Evolutionary conservation across 1,140 invertebrate genomes (phyloP), one percentile per base, ranked within the genome.

Genomic region (Chlorops oryzae): DNA sequence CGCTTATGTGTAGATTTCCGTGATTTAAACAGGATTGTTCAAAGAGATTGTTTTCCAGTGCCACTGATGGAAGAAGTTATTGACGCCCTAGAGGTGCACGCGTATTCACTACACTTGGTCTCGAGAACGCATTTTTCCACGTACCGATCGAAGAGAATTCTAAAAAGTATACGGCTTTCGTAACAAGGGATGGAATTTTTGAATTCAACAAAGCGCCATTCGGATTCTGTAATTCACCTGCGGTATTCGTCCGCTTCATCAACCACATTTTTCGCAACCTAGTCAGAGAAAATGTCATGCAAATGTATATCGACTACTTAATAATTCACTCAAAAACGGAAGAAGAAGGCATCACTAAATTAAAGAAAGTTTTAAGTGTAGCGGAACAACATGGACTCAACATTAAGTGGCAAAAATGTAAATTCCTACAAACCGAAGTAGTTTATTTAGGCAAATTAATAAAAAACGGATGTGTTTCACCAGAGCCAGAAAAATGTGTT

Each of bases 391-490:
- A 45, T 44, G 39, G 46, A 17, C 15, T 56, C 3, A 25, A 45
- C 4, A 47, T 56, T 10, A 56, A 56, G 15, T 48, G 50, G 50
- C 35, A 37, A 40, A 56, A 56, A 23, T 52, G 53, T 18, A 15
- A 48, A 17, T 34, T n/a, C 59, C 58, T 22, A 51, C 61, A 1
- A 47, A 63, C 7, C 24, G 53, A 44, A 56, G 54, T 18, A 52
- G 55, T 10, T 60, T 50, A n/a, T n/a, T n/a, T n/a, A n/a, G n/a
- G n/a, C n/a, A n/a, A n/a, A n/a, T n/a, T n/a, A n/a, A n/a, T n/a
- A n/a, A n/a, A n/a, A n/a, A n/a, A n/a, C n/a, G n/a, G n/a, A n/a
- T n/a, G n/a, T n/a, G n/a, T n/a, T n/a, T n/a, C n/a, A n/a, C n/a
- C 59, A 20, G 51, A 51, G 20, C 15, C 12, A 54, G 63, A 24